Conservation (phyloP, 2,888 invertebrate species). For the Venustoraphidia nigricollis region DNA sequence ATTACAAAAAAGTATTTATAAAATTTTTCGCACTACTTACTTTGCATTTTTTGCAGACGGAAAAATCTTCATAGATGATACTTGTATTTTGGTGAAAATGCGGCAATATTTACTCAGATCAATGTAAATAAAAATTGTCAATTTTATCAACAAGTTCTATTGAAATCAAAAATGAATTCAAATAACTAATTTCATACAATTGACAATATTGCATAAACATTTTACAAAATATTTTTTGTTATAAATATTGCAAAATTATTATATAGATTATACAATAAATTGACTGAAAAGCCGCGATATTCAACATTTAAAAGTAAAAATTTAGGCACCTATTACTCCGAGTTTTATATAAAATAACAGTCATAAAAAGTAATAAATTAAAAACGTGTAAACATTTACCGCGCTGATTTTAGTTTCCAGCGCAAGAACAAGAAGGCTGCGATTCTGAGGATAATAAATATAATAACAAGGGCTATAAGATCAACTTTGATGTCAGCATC, state of each 20-base stretch:
- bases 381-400: constrained; percentile 32
- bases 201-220: background rate
- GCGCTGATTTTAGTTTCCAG: constrained; percentile 70
- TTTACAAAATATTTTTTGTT: background rate
- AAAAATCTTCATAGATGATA: too few relatives aligned
- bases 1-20: too few relatives aligned
- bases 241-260: background rate
- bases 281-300: too few relatives aligned
- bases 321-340: background rate
- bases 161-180: background rate
- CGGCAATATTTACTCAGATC: too few relatives aligned
- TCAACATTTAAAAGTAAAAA: background rate
- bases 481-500: constrained; percentile 64
- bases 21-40: too few relatives aligned
- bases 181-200: background rate
- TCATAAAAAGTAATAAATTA: background rate
- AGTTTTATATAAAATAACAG: too few relatives aligned
- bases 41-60: too few relatives aligned
- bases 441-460: constrained; percentile 64
- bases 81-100: too few relatives aligned
- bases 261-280: background rate
- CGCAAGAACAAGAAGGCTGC: constrained; percentile 73
- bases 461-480: constrained; percentile 60
- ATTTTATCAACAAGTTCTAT: background rate
- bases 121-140: background rate